Base-by-base conservation (phyloP, 1,140 invertebrate species). In the Hesperophylax magnus region DNA sequence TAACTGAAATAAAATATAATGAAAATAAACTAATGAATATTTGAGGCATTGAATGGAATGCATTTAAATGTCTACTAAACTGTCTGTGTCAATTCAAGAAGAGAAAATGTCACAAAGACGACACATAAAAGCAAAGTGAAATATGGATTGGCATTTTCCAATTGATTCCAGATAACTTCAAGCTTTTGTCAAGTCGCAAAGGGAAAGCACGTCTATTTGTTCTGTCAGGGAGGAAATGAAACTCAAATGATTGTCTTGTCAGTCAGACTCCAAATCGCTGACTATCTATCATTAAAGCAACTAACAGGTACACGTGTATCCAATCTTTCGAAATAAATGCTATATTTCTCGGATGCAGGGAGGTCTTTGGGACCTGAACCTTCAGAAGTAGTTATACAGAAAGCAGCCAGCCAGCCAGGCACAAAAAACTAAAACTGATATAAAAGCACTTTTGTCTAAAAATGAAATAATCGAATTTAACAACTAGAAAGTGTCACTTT, bases 61-160 rank as follows among this genome's bases (percentile, higher is more conserved):
- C 74, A 76, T 76, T 76, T 22, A 34, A 60, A 60, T 76, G 74
- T 61, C 74, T 52, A 61, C 74, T 76, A 76, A n/a, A 76, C 74
- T 76, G 74, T 76, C 74, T 47, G n/a, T 39, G 56, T 54, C 69
- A 15, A 53, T 54, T 72, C 14, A 9, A 72, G 20, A 54, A 67
- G 22, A 7, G 20, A 14, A 54, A 54, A 54, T 54, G 69, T 54
- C 69, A 72, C 8, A 9, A 24, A 17, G 47, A 14, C 47, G 47
- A 54, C 47, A 27, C 20, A 27, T 72, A 53, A 72, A 20, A 47
- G 47, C 67, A 22, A 24, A n/a, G 18, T 7, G 47, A 53, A 72
- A 53, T n/a, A 24, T 54, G 20, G 8, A 71, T 53, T 56, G 69
- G 27, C 69, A 54, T 72, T 54, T 72, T 52, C 22, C 69, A 54